Evolutionary conservation across 2,888 invertebrate genomes (phyloP), one percentile per base, ranked within the genome.

Genomic region (Athalia circularis): DNA sequence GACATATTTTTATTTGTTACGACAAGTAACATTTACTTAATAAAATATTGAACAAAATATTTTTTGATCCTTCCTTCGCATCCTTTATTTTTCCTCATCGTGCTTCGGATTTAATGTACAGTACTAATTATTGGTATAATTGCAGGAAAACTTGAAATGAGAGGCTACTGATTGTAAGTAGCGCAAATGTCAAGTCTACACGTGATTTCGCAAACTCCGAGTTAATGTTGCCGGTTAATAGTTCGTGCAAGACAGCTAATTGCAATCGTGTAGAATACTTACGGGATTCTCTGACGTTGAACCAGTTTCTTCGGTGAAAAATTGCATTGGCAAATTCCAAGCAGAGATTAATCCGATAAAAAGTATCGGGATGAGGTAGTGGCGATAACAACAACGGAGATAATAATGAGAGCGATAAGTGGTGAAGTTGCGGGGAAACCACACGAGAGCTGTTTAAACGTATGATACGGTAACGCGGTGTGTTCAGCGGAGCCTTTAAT

Each of bases 401-500:
- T 29, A 8, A 3, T 6, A 62, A 62, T 9, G 9, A 9, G 15
- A 9, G 43, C 11, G 13, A 62, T 29, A 62, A 62, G 8, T 29
- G 61, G 7, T 8, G 4, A 15, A 7, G 47, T 5, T 43, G 5
- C n/a, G n/a, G 13, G 6, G 3, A 65, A 4, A 45, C 9, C 9
- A 48, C 3, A 48, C 3, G 48, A 8, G n/a, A 67, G 13, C 11
- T 50, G 15, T 7, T 5, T 47, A 5, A 15, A 48, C 13, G 13
- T 1, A 65, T 8, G 6, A 47, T 50, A 6, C n/a, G 48, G 47
- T 7, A 65, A 13, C 43, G 15, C 7, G 47, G 5, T n/a, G 11
- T 70, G 54, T 57, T 43, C 54, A 57, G 54, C 6, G 8, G 43
- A 70, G 45, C 70, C 57, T 70, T 70, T 70, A 70, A 70, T 70